A percentile compares a stretch with the other conserved stretches of the same genome.
phyloP scores from a whole-genome alignment of 2,888 invertebrate genomes.

The Diarsia dahlii region DNA sequence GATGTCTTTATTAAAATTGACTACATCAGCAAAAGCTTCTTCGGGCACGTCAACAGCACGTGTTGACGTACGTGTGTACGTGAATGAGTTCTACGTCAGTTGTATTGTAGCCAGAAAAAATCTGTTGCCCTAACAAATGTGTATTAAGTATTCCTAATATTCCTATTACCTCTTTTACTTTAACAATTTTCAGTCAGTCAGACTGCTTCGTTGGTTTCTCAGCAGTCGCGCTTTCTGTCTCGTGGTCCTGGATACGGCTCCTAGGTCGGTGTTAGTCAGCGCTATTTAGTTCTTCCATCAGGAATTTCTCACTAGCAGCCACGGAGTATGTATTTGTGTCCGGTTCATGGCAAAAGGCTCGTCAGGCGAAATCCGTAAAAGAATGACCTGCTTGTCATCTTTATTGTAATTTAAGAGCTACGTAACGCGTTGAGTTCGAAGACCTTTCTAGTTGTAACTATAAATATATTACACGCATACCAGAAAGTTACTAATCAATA shows the following conservation, averaged over 20 bases:
- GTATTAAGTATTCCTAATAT: background rate
- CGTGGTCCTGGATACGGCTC: too few species aligned
- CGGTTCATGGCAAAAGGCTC: too few species aligned
- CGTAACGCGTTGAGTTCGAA: background rate
- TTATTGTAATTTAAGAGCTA: constrained; percentile 3
- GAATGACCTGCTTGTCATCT: constrained; percentile 4
- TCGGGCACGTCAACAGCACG: constrained; percentile 8
- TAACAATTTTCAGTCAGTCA: too few species aligned
- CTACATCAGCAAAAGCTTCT: background rate
- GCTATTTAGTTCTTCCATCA: too few species aligned
- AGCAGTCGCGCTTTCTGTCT: too few species aligned
- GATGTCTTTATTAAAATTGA: constrained; percentile 17
- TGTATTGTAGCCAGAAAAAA: background rate
- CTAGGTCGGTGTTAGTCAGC: too few species aligned
- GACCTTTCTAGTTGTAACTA: background rate
- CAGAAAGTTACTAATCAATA: background rate
- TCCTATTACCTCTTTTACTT: background rate
- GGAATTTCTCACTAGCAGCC: too few species aligned
- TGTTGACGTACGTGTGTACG: too few species aligned
- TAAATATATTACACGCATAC: background rate
- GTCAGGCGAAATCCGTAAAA: background rate
- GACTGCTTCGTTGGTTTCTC: too few species aligned
- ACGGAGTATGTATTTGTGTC: too few species aligned
- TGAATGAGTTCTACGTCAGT: constrained; percentile 4
- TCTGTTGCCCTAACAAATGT: constrained; percentile 5